phyloP scores from a whole-genome alignment of 2,113 vertebrate genomes.

The Ondatra zibethicus region DNA sequence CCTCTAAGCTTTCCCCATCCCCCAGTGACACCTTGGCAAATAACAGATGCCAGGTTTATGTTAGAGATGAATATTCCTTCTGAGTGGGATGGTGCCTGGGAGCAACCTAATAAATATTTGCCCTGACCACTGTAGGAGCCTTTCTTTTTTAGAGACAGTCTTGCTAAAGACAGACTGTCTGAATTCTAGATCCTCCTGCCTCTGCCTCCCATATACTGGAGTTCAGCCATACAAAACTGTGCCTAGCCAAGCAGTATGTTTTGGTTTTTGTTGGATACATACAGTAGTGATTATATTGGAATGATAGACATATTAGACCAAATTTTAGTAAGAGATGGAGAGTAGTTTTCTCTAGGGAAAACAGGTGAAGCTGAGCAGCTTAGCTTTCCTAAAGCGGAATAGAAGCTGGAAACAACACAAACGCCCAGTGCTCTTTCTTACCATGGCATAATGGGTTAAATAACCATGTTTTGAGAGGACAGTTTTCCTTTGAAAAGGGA shows the following conservation, averaged over 20 bases:
- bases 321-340: not conserved
- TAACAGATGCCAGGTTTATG: not conserved
- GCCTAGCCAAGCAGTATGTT: not conserved
- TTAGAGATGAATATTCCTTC: not conserved
- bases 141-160: not conserved
- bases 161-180: not conserved
- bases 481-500: not conserved
- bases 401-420: not conserved
- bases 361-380: not conserved
- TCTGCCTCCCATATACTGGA: not conserved
- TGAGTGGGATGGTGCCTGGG: not conserved
- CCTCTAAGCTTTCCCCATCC: not conserved
- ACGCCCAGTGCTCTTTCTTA: not conserved
- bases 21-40: not conserved
- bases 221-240: not conserved
- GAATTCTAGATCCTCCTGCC: not conserved
- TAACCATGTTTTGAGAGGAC: not conserved
- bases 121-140: not conserved
- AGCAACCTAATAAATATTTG: not conserved
- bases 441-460: not conserved
- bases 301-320: not conserved
- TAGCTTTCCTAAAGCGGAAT: not conserved
- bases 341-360: not conserved
- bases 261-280: not conserved
- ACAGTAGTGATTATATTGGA: not conserved